phyloP scores from a whole-genome alignment of 2,888 invertebrate genomes.

The Drosophila quinaria region DNA sequence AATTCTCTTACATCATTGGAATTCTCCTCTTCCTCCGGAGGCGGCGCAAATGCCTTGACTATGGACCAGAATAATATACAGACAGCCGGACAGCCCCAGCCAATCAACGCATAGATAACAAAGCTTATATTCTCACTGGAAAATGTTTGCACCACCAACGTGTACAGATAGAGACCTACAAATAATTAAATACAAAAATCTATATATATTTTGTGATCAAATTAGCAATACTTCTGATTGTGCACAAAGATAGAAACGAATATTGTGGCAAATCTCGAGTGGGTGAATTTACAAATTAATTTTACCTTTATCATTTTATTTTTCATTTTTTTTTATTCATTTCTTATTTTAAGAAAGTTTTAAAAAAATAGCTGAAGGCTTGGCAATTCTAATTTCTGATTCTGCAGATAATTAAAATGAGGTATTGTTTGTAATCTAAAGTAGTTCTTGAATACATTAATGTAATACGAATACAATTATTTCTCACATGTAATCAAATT shows the following conservation, averaged over 20 bases:
- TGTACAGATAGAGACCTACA: constrained; percentile 93
- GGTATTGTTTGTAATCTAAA: background rate
- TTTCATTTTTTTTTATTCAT: too few relatives aligned
- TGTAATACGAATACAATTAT: background rate
- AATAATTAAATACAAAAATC: constrained; percentile 22
- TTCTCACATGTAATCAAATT: too few relatives aligned
- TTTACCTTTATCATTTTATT: background rate
- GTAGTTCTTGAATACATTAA: background rate
- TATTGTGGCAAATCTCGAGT: background rate
- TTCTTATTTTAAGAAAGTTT: too few relatives aligned
- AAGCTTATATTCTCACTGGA: constrained; percentile 94
- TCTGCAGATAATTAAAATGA: background rate
- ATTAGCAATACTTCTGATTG: constrained; percentile 7
- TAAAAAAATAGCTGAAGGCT: too few relatives aligned
- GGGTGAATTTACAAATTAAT: background rate
- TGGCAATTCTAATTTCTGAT: background rate
- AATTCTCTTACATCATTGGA: constrained; percentile 85
- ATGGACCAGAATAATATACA: constrained; percentile 84
- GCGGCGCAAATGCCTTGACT: constrained; percentile 82
- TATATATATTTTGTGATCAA: constrained; percentile 30
- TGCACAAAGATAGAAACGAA: background rate
- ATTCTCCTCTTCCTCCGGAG: constrained; percentile 81
- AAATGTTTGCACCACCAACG: constrained; percentile 94
- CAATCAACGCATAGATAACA: constrained; percentile 92
- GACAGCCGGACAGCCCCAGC: constrained; percentile 89